Conservation (phyloP, 2,113 vertebrate genomes). For the Sebastes fasciatus region DNA sequence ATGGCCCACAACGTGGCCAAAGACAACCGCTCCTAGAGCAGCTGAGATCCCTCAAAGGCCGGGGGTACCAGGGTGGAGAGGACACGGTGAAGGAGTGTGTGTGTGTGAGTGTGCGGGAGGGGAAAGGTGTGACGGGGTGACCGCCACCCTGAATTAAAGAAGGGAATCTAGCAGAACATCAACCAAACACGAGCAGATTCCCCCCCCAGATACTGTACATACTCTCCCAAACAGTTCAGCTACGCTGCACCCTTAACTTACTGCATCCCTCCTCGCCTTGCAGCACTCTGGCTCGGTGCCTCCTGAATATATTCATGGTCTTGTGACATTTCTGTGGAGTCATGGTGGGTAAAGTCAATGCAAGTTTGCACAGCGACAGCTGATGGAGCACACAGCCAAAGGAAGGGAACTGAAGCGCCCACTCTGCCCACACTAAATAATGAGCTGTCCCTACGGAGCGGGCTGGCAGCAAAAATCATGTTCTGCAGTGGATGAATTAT, state of each 20-base stretch:
- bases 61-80: conserved; percentile 28
- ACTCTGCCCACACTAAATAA: conserved; percentile 37
- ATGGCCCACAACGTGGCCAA: conserved; percentile 99
- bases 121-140: conserved; percentile 28
- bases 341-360: conserved; percentile 46
- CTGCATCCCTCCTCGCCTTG: conserved; percentile 19
- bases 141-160: conserved; percentile 54
- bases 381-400: conserved; percentile 55
- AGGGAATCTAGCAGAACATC: conserved; percentile 69
- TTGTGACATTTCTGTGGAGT: conserved; percentile 64
- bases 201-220: background rate
- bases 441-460: background rate
- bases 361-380: conserved; percentile 61
- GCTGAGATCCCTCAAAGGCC: conserved; percentile 6
- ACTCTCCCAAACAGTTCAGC: background rate
- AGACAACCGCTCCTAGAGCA: conserved; percentile 92
- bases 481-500: conserved; percentile 2
- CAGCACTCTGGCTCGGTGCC: conserved; percentile 15
- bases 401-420: conserved; percentile 58
- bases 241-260: no score
- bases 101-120: conserved; percentile 1
- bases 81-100: conserved; percentile 38
- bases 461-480: background rate
- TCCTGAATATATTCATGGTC: conserved; percentile 25
- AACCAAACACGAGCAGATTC: conserved; percentile 30